Evolutionary conservation across 2,797 vertebrate species (phyloP).

Genomic region (Scyliorhinus canicula): DNA sequence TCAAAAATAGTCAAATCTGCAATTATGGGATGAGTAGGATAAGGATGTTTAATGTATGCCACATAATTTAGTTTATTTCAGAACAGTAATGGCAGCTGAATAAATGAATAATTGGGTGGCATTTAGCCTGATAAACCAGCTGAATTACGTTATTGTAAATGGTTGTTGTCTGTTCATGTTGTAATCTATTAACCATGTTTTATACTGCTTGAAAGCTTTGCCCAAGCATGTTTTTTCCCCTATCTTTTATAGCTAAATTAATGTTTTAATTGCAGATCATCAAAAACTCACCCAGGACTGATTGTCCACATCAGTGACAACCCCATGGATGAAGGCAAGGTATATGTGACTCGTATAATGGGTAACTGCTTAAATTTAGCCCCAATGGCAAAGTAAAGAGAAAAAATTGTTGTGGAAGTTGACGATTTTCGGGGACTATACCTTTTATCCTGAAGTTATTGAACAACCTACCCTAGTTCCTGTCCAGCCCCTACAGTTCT

Average conservation of each 20-base stretch:
- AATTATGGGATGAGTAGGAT: neutral
- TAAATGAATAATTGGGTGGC: neutral
- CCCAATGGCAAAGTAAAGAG: neutral
- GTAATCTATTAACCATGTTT: neutral
- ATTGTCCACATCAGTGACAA: conserved; percentile 98
- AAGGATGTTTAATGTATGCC: neutral
- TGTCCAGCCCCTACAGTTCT: neutral
- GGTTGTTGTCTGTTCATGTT: neutral
- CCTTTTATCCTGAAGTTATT: neutral
- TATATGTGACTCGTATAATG: conserved; percentile 47
- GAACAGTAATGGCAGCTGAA: neutral
- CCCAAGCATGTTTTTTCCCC: neutral
- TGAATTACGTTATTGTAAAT: neutral
- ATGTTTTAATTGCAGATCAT: conserved; percentile 66
- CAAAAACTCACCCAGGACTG: conserved; percentile 93
- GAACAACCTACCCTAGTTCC: neutral
- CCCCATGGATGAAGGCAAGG: conserved; percentile 99
- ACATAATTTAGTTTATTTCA: neutral
- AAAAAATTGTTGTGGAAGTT: neutral
- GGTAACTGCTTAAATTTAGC: conserved; percentile 23
- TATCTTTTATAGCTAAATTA: neutral
- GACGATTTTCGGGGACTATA: neutral
- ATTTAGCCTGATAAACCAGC: neutral
- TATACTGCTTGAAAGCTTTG: conserved; percentile 5
- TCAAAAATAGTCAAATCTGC: neutral